Base-by-base conservation (phyloP, 2,113 vertebrate species). In the Opisthocomus hoazin region DNA sequence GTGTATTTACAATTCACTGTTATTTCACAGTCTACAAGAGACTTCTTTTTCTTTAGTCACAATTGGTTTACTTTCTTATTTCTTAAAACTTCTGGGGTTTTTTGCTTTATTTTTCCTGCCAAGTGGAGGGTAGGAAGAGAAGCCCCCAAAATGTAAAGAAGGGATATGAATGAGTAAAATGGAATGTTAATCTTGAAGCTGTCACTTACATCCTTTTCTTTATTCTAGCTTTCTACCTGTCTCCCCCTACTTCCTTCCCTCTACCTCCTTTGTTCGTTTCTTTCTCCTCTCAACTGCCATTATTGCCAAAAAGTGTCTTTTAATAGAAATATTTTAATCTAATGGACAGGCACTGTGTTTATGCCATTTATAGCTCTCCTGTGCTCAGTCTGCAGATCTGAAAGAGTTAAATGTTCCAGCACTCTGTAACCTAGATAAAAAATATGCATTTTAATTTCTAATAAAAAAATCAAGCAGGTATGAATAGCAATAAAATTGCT, bases 401-500 rank as follows among this genome's bases (percentile, higher is more conserved):
- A 93, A 97, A 77, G 95, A 89, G 98, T 98, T 98, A 98, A 98
- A 75, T n/a, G 34, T 61, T 32, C 57, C 34, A 78, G 73, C 37
- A 65, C 91, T 81, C 74, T 23, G 41, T 87, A 94, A 96, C 97
- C 92, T 87, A 89, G 95, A 95, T 95, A 86, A 97, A 97, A 93
- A 95, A 34, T 92, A 96, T 89, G 94, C 95, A 97, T 97, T 98
- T 98, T 97, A 97, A 97, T 97, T 98, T 98, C 96, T 97, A 98
- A 97, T 98, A 96, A 97, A 97, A 98, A 97, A 94, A 91, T 95
- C 93, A 84, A 95, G 95, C 90, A 96, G 94, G 98, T 97, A 97
- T 98, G 98, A 98, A 98, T 98, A 98, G 97, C 97, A 97, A 96
- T 98, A 97, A 97, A 98, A 98, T 97, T 97, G 96, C 97, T 97